Evolutionary conservation across 2,888 invertebrate species (phyloP).

Genomic region (Cistogaster globosa): DNA sequence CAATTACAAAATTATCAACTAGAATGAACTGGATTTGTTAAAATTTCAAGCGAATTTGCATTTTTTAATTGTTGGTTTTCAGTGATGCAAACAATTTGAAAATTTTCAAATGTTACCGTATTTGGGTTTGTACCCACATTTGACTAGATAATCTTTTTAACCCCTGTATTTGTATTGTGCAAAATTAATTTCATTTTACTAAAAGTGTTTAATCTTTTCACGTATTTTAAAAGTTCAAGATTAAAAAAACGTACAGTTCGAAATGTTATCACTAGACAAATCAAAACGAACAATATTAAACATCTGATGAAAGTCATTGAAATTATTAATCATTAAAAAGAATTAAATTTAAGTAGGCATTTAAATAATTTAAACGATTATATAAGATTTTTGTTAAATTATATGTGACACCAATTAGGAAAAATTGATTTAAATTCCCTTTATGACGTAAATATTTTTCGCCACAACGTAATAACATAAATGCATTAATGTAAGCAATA

Average conservation of each 20-base stretch:
- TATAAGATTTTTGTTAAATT: no score
- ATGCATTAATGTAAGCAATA: conserved; percentile 7
- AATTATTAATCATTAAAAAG: conserved; percentile 30
- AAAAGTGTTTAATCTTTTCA: conserved; percentile 26
- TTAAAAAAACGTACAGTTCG: conserved; percentile 17
- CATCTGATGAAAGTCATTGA: conserved; percentile 46
- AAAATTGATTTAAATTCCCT: no score
- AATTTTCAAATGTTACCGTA: neutral
- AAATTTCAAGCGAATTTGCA: no score
- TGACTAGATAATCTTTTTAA: conserved; percentile 19
- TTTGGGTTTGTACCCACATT: conserved; percentile 11
- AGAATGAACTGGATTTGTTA: no score
- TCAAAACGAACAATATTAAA: conserved; percentile 1
- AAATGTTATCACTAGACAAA: conserved; percentile 46
- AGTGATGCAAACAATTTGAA: neutral
- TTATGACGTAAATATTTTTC: no score
- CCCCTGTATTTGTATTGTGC: conserved; percentile 4
- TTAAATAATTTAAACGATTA: neutral
- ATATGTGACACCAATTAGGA: no score
- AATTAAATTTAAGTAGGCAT: neutral
- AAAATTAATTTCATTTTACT: conserved; percentile 1
- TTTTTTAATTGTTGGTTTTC: no score
- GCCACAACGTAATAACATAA: conserved; percentile 26
- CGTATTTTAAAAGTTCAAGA: conserved; percentile 19
- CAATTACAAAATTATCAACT: no score